A percentile compares a stretch with the other conserved stretches of the same genome.
Evolutionary conservation across 2,113 vertebrate species (phyloP).

Genomic region (Dicerorhinus sumatrensis): DNA sequence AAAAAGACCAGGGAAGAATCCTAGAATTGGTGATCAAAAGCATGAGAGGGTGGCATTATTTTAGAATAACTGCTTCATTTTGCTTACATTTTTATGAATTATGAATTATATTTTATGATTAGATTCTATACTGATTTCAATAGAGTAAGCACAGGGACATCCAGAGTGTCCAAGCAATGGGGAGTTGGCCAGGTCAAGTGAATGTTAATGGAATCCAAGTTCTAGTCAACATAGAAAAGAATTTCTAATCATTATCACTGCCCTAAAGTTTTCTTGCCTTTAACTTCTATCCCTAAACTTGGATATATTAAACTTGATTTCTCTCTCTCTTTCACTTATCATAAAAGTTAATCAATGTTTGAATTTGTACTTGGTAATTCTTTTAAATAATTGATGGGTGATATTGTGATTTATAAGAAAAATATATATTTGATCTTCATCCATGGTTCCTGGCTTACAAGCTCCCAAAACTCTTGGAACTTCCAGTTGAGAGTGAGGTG

Average conservation of each 20-base stretch:
- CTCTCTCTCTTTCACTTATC: not conserved
- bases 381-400: slow-evolving; percentile 36
- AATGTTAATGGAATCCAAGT: not conserved
- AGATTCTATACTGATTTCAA: not conserved
- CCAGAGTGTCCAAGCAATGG: not conserved
- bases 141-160: no score
- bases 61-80: not conserved
- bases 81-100: not conserved
- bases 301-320: not conserved
- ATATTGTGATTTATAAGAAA: not conserved
- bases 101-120: slow-evolving; percentile 3
- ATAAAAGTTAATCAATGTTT: not conserved
- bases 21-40: not conserved
- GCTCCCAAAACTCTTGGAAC: not conserved
- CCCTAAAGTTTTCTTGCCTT: slow-evolving; percentile 20
- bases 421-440: not conserved
- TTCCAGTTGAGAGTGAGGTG: not conserved
- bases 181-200: not conserved
- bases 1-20: not conserved
- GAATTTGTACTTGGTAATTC: not conserved
- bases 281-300: not conserved
- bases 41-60: not conserved
- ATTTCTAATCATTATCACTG: not conserved
- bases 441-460: not conserved
- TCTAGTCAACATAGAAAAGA: not conserved